Evolutionary conservation across 37 sponge, comb jelly and placozoan genomes (phyloP), one percentile per base, ranked within the genome.

Genomic region (Tethya wilhelma): DNA sequence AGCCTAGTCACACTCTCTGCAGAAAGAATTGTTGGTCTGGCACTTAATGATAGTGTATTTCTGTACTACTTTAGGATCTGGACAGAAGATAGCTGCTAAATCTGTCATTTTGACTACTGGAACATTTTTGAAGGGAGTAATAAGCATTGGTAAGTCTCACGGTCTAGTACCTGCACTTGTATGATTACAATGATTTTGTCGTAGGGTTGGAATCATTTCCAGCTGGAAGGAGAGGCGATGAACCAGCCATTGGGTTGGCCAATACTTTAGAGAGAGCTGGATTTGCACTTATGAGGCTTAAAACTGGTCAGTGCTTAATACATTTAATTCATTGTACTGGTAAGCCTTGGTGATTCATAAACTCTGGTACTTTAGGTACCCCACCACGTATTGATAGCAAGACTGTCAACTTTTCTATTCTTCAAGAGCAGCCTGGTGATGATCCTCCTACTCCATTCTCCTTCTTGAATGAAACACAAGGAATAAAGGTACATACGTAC

Each of bases 371-470:
- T 59, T 22, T 49, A 91, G 92, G 92, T 4, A 95, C 95, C 17
- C 95, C 95, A 32, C 95, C 95, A 41, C 59, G 95, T 17, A 68
- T 95, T 56, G 77, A 80, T 68, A 83, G 67, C 6, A 26, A 44
- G 1, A 84, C 95, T n/a, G 71, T 95, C 38, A 76, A 95, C 74
- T 88, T 45, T 44, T 38, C 60, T 23, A 38, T 33, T 23, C 45
- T 80, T 8, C 22, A 43, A 19, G 53, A 56, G 41, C 92, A 95
- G 67, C n/a, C 9, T 2, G 89, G 86, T 42, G 95, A 95, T 69
- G 64, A 84, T 7, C 78, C 79, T 41, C 95, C 95, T 3, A 80
- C 56, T n/a, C 95, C 95, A 4, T 95, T 95, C 68, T 95, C 95
- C 9, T 91, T 95, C 69, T 57, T 90, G 43, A 87, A 90, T 59